A percentile compares a stretch with the other conserved stretches of the same genome.
Conservation (phyloP, 2,888 invertebrate species). For the Zeuzera pyrina region DNA sequence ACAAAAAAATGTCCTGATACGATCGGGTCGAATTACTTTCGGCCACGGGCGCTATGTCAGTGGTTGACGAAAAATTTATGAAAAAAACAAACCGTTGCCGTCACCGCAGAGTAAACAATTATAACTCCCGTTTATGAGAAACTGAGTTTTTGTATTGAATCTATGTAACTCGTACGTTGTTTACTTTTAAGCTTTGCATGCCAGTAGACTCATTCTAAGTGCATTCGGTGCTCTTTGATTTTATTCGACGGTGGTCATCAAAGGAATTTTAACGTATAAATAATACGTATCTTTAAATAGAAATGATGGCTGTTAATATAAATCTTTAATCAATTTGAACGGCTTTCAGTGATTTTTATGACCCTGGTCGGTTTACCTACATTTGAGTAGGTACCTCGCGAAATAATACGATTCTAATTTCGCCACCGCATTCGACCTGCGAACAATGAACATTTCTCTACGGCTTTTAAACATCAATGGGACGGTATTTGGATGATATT, state of each 20-base stretch:
- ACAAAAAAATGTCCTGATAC: constrained; percentile 65
- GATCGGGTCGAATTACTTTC: constrained; percentile 68
- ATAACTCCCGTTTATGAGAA: constrained; percentile 41
- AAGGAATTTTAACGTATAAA: constrained; percentile 1
- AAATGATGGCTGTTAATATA: too few relatives aligned
- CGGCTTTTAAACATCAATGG: constrained; percentile 71
- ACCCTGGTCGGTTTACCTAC: constrained; percentile 19
- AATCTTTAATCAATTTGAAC: constrained; percentile 24
- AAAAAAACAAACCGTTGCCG: constrained; percentile 32
- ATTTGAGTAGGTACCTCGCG: constrained; percentile 28
- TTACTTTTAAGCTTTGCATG: constrained; percentile 31
- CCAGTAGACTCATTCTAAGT: constrained; percentile 19
- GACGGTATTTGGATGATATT: constrained; percentile 66
- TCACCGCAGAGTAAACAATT: constrained; percentile 47
- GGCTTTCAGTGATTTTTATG: constrained; percentile 19
- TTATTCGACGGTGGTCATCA: background rate
- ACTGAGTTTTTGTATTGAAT: constrained; percentile 34
- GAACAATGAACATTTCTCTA: constrained; percentile 60
- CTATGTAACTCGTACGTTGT: constrained; percentile 19
- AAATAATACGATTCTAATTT: constrained; percentile 66
- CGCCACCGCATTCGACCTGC: constrained; percentile 59
- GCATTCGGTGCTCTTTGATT: constrained; percentile 3
- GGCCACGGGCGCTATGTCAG: constrained; percentile 41
- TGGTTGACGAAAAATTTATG: constrained; percentile 40
- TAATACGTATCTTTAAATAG: too few relatives aligned